Evolutionary conservation across 2,888 invertebrate genomes (phyloP).

Genomic region (Stenurella melanura): DNA sequence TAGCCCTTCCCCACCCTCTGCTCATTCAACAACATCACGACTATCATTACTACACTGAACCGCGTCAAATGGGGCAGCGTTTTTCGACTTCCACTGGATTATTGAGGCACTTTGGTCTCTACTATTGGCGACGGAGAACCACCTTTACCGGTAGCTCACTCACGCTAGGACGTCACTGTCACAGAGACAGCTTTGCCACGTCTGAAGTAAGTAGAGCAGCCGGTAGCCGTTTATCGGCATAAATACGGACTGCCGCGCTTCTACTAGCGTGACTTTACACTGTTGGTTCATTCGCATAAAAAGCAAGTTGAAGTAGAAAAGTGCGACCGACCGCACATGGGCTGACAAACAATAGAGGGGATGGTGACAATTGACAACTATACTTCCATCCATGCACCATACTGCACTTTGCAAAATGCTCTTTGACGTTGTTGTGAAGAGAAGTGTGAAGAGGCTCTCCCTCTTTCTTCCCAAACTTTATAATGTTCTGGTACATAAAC

Average conservation of each 20-base stretch:
- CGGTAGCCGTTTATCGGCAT: slow-evolving; percentile 67
- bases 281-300: slow-evolving; percentile 69
- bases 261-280: slow-evolving; percentile 67
- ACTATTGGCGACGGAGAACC: slow-evolving; percentile 44
- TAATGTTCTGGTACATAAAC: background rate
- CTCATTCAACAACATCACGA: slow-evolving; percentile 72
- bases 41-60: slow-evolving; percentile 68
- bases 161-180: slow-evolving; percentile 66
- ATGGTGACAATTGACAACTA: slow-evolving; percentile 57
- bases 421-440: background rate
- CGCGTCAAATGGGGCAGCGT: slow-evolving; percentile 62
- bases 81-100: slow-evolving; percentile 49
- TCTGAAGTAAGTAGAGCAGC: slow-evolving; percentile 69
- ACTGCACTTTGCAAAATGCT: slow-evolving; percentile 32
- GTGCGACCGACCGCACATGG: slow-evolving; percentile 68
- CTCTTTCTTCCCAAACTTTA: background rate
- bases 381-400: slow-evolving; percentile 32
- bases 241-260: slow-evolving; percentile 62
- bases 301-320: slow-evolving; percentile 68
- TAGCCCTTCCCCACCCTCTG: slow-evolving; percentile 73
- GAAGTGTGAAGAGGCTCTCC: background rate
- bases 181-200: slow-evolving; percentile 67
- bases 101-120: slow-evolving; percentile 34
- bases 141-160: slow-evolving; percentile 53
- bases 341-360: slow-evolving; percentile 68